Evolutionary conservation across 2,797 vertebrate genomes (phyloP), one percentile per base, ranked within the genome.

Genomic region (Microhierax caerulescens): DNA sequence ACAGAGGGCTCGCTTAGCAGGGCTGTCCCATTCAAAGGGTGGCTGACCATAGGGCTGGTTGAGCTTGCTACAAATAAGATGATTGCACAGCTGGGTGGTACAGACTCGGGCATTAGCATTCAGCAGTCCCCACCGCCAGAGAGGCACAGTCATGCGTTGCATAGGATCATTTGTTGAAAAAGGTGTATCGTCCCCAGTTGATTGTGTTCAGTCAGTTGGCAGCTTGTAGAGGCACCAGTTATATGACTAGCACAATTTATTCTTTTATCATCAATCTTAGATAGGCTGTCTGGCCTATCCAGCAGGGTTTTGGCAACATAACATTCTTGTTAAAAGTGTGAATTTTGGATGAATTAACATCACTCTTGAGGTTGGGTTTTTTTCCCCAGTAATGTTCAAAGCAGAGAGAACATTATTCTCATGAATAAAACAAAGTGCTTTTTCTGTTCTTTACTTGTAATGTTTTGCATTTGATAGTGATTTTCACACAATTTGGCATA

Each of bases 101-200:
- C 19, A 51, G 43, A 23, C 37, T 82, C 0, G 1, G 24, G 23
- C 23, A 7, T 28, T 45, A 83, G 11, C 2, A 0, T 76, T 73
- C 37, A 12, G 34, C 68, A 90, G 32, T 90, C 32, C 32, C 5
- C 10, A 9, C 21, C 76, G 75, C 41, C 51, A 65, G 30, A 77
- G 32, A 57, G 22, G 21, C 36, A 22, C 37, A 24, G 32, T 0
- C 9, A 4, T 43, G 6, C 10, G 4, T 23, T 61, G 39, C 23
- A 19, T n/a, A 56, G 64, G 23, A 23, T 57, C 0, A 0, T 61
- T 37, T 61, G 4, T 61, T 93, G 18, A 34, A 65, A 85, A 69
- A 63, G 5, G 5, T 51, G 25, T 22, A 69, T 19, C 25, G 24
- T 65, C n/a, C 50, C 11, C 36, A 53, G 17, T 43, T 92, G 27